phyloP scores from a whole-genome alignment of 1,140 invertebrate species.

The Zeugodacus cucurbitae region DNA sequence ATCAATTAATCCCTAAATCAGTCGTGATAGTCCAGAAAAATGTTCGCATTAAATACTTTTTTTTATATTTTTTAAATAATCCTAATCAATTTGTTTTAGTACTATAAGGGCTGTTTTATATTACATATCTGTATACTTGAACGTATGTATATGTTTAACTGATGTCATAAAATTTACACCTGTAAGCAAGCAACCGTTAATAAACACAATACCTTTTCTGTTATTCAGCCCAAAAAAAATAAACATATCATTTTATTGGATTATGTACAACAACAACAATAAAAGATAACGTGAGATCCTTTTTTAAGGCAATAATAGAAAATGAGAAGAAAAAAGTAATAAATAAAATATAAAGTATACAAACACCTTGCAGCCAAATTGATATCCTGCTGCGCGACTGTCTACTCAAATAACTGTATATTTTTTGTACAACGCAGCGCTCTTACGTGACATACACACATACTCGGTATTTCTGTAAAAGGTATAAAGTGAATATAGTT shows the following conservation, averaged over 20 bases:
- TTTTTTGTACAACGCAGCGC: background rate
- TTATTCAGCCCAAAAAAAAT: background rate
- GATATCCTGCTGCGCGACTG: constrained; percentile 26
- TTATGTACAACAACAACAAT: background rate
- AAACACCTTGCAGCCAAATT: constrained; percentile 16
- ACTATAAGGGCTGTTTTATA: no score
- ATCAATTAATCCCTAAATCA: no score
- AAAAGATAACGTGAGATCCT: background rate
- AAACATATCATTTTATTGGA: background rate
- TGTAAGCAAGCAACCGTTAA: background rate
- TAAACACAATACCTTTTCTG: background rate
- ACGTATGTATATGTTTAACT: background rate
- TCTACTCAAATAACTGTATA: constrained; percentile 19
- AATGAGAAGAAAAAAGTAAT: background rate
- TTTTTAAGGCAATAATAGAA: background rate
- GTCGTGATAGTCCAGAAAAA: no score
- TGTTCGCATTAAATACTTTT: no score
- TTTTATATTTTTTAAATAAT: no score
- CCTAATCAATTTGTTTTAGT: no score
- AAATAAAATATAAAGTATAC: background rate
- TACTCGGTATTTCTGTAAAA: background rate
- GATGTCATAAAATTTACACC: constrained; percentile 1
- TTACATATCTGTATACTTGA: no score
- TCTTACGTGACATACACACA: background rate
- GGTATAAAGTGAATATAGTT: no score